Evolutionary conservation across 2,797 vertebrate species (phyloP).

Genomic region (Sebastes alutus): DNA sequence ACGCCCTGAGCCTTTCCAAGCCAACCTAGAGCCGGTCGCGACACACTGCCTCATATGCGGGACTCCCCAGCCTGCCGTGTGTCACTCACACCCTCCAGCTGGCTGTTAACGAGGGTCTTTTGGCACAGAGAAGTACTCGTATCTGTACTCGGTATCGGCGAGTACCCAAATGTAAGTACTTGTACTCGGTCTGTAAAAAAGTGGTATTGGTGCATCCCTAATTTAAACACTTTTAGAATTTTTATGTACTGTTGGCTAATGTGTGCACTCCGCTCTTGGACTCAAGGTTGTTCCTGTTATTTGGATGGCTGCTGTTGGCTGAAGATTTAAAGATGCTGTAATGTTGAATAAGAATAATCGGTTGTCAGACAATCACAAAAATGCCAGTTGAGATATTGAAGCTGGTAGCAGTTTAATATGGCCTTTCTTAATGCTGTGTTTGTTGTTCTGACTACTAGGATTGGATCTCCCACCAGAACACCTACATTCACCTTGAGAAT

Average conservation of each 20-base stretch:
- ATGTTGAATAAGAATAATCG: not conserved
- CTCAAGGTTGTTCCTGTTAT: not conserved
- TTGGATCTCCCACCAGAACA: slow-evolving; percentile 94
- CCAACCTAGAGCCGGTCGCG: too few species aligned
- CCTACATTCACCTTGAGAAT: slow-evolving; percentile 87
- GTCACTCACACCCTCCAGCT: too few species aligned
- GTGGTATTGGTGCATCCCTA: too few species aligned
- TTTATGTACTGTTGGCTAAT: not conserved
- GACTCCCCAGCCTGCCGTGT: too few species aligned
- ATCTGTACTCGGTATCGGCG: too few species aligned
- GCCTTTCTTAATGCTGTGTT: slow-evolving; percentile 2
- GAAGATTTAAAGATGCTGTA: not conserved
- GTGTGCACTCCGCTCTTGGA: not conserved
- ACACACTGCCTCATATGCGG: too few species aligned
- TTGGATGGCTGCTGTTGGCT: not conserved
- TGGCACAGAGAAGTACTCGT: too few species aligned
- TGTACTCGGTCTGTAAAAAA: too few species aligned
- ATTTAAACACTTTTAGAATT: not conserved
- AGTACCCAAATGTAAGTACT: too few species aligned
- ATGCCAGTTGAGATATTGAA: not conserved
- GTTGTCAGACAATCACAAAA: not conserved
- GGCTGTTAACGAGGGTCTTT: too few species aligned
- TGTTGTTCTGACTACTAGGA: slow-evolving; percentile 80
- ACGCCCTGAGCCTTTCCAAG: too few species aligned
- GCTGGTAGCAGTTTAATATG: not conserved